These are phyloP conservation scores for Acrocephalus arundinaceus DNA, from an alignment of 2,113 vertebrate species.

Conservation along the genomic window DNA sequence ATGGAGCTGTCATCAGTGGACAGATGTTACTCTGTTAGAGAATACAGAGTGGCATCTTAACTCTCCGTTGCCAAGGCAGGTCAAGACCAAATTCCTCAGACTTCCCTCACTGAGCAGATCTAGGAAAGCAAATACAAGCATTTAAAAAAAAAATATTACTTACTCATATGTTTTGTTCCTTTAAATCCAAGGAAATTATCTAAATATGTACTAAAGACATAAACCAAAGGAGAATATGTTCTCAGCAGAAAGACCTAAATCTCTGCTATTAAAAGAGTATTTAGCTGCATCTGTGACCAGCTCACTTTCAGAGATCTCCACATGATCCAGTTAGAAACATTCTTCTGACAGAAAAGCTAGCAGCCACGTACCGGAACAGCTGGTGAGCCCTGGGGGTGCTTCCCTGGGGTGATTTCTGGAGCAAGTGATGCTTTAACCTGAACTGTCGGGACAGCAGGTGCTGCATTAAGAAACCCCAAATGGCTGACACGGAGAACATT, in stretches of 20 bases:
- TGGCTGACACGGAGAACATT: fast-evolving
- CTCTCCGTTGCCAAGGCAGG: neutral
- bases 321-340: neutral
- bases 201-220: neutral
- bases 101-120: neutral
- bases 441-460: neutral
- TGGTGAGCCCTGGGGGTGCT: neutral
- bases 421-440: neutral
- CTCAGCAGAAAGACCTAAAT: neutral
- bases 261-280: neutral
- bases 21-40: neutral
- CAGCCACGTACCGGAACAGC: neutral
- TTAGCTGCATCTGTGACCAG: neutral
- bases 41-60: neutral
- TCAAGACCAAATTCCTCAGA: neutral
- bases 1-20: neutral
- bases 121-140: neutral
- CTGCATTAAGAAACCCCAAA: neutral
- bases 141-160: neutral
- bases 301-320: neutral
- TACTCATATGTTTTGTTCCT: neutral
- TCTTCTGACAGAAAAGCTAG: neutral
- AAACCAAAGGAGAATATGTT: neutral
- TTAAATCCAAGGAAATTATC: neutral
- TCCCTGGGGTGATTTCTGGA: neutral